These are phyloP conservation scores for Pandemis corylana DNA, from an alignment of 2,888 invertebrate genomes.

Conservation along the genomic window DNA sequence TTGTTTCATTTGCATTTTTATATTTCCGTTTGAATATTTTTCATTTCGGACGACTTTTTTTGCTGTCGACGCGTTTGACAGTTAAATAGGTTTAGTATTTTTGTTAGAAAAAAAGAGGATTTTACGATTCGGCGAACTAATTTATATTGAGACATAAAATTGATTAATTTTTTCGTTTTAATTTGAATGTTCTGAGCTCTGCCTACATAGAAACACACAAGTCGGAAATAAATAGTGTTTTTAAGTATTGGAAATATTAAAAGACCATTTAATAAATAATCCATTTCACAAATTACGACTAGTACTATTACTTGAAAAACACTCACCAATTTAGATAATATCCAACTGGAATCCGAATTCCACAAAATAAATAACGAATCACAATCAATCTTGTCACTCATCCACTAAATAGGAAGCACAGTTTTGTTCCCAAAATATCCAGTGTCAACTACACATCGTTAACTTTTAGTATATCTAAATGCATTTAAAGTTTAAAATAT, in stretches of 20 bases:
- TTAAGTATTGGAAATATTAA: background rate
- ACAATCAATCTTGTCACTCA: slow-evolving; percentile 41
- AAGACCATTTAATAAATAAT: background rate
- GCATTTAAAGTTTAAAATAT: slow-evolving; percentile 44
- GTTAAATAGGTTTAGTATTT: slow-evolving; percentile 25
- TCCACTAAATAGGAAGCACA: slow-evolving; percentile 44
- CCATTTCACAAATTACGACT: background rate
- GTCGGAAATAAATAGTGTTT: background rate
- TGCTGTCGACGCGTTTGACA: slow-evolving; percentile 41
- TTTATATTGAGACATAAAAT: background rate
- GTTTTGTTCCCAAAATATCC: slow-evolving; percentile 42
- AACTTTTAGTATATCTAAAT: slow-evolving; percentile 42
- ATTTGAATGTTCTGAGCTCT: background rate
- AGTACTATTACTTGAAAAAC: slow-evolving; percentile 23
- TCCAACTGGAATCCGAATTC: slow-evolving; percentile 47
- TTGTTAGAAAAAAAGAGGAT: slow-evolving; percentile 20
- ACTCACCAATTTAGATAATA: slow-evolving; percentile 50
- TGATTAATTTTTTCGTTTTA: background rate
- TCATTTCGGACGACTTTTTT: slow-evolving; percentile 46
- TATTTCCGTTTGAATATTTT: slow-evolving; percentile 59
- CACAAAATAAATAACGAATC: slow-evolving; percentile 43
- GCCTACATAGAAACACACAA: background rate
- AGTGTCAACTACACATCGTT: slow-evolving; percentile 44
- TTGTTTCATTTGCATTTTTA: slow-evolving; percentile 69
- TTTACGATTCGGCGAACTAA: slow-evolving; percentile 7